Base-by-base conservation (phyloP, 2,113 vertebrate species). In the Calcarius ornatus region DNA sequence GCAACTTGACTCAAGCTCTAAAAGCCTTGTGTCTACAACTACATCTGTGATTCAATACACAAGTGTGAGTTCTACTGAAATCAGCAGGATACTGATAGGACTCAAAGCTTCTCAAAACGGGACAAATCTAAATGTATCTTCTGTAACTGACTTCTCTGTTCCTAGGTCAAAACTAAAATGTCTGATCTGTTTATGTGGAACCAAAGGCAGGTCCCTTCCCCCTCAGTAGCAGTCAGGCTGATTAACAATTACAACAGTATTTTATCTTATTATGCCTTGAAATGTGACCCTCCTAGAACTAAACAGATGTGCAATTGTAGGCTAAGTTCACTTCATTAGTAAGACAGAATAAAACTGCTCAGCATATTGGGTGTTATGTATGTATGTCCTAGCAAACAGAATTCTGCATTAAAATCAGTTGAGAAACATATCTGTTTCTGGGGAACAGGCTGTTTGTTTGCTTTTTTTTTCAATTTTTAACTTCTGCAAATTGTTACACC, bases 401-500 rank as follows among this genome's bases (percentile, higher is more conserved):
- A 84, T 53, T 83, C 40, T 86, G 59, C 56, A 25, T 80, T 94
- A 37, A 59, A 88, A 66, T 59, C 57, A 51, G 4, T 76, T 40
- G 43, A 60, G 48, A 60, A 81, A 21, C 56, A 31, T 57, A 19
- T 81, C 45, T 91, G 2, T 95, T 96, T 89, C 54, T 43, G 77
- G 48, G 48, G 38, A 89, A 64, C 73, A 92, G 47, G 15, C 89
- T 89, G 81, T 85, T 93, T 87, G 69, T 73, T 96, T 76, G 66
- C 42, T 64, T 90, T 79, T 50, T 50, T 81, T 56, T 24, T 5
- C 16, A 30, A 43, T 69, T 92, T 91, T 87, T 89, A 81, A 79
- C 59, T 95, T 86, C 61, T 86, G 63, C 75, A 92, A 56, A 76
- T 94, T 77, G 73, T 94, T 75, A 61, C 43, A 89, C 40, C 92